These are phyloP conservation scores for Hemicrepidius hirtus DNA, from an alignment of 2,888 invertebrate species.

Conservation along the genomic window DNA sequence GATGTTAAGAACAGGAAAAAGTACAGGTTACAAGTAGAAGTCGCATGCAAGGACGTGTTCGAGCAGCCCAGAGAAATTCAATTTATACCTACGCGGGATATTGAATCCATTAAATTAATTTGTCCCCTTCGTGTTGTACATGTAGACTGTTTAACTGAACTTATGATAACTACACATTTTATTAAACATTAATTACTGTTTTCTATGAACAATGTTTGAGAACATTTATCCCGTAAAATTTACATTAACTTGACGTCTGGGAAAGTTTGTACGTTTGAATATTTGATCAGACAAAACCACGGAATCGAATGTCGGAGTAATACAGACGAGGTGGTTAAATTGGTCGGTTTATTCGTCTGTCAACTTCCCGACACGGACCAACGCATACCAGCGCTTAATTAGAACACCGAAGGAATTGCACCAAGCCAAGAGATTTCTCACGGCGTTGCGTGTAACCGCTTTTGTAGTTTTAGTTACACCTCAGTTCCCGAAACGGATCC, in stretches of 20 bases:
- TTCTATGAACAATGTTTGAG: neutral
- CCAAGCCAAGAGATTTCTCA: conserved; percentile 24
- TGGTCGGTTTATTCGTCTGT: conserved; percentile 22
- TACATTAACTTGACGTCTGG: neutral
- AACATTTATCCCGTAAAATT: neutral
- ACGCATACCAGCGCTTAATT: conserved; percentile 16
- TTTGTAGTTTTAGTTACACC: conserved; percentile 26
- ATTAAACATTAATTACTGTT: too few relatives aligned
- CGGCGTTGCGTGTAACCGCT: conserved; percentile 14
- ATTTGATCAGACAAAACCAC: neutral
- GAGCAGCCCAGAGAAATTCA: too few relatives aligned
- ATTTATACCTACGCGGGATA: too few relatives aligned
- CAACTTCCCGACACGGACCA: conserved; percentile 20
- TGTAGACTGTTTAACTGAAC: neutral
- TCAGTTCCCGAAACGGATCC: conserved; percentile 16
- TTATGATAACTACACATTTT: too few relatives aligned
- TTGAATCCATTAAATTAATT: conserved; percentile 1
- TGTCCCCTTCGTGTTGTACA: neutral
- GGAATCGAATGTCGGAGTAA: neutral
- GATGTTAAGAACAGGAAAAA: too few relatives aligned
- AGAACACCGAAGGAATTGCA: conserved; percentile 19
- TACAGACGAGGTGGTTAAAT: conserved; percentile 13
- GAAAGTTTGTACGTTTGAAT: neutral
- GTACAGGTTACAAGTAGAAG: too few relatives aligned
- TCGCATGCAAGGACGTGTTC: too few relatives aligned